phyloP scores from a whole-genome alignment of 2,113 vertebrate genomes.

The Uropsilus gracilis region DNA sequence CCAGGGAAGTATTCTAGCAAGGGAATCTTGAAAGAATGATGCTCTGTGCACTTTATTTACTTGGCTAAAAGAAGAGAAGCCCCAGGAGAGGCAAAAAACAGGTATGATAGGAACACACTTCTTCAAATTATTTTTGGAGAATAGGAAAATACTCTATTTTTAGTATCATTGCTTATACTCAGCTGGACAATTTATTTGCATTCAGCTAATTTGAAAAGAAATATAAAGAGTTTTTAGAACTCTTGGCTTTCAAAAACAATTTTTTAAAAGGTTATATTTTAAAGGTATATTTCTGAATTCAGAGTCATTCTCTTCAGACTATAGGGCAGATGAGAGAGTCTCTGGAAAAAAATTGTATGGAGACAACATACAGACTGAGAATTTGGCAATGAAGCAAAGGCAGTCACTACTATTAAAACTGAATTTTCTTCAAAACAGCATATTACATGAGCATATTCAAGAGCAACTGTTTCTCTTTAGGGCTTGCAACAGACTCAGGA shows the following conservation, averaged over 20 bases:
- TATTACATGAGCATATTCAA: neutral
- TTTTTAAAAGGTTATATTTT: neutral
- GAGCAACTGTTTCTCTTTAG: neutral
- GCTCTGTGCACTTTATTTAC: neutral
- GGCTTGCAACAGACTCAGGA: neutral
- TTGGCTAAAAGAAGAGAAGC: neutral
- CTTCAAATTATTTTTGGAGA: neutral
- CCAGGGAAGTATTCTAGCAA: slow-evolving; percentile 11
- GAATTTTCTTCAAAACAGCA: neutral
- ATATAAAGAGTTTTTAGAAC: neutral
- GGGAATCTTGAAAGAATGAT: neutral
- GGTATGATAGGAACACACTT: neutral
- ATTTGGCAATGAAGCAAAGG: neutral
- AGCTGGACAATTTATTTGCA: neutral
- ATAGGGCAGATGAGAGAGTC: neutral
- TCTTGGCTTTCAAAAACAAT: neutral
- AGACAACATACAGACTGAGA: neutral
- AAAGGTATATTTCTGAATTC: neutral
- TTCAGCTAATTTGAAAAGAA: neutral
- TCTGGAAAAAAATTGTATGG: neutral
- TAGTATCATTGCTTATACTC: neutral
- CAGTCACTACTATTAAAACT: neutral
- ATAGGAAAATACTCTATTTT: neutral
- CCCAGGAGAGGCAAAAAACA: neutral
- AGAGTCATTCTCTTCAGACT: neutral